phyloP scores from a whole-genome alignment of 30 jellyfish, hydroid and myxozoan species.

The Clytia hemisphaerica region DNA sequence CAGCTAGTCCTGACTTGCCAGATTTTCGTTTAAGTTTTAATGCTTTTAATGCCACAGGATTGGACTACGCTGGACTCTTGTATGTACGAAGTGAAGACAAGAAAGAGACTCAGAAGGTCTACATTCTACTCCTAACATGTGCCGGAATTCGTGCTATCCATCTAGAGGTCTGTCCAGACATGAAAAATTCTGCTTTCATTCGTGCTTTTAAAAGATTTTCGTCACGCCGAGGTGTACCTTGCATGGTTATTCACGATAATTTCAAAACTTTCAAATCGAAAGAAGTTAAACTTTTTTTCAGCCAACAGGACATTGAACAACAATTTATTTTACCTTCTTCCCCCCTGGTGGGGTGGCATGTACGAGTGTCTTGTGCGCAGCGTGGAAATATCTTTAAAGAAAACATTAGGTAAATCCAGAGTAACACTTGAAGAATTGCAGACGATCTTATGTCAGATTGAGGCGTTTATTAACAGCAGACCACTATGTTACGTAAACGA shows the following conservation, averaged over 20 bases:
- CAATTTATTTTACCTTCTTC: constrained; percentile 15
- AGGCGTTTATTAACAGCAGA: constrained; percentile 1
- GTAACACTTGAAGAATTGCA: constrained; percentile 8
- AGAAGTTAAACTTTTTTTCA: constrained; percentile 18
- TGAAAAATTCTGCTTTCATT: constrained; percentile 15
- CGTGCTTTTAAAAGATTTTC: constrained; percentile 6
- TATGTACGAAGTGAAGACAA: neutral
- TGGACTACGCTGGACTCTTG: no score
- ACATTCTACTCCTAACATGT: constrained; percentile 17
- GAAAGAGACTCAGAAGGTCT: constrained; percentile 8
- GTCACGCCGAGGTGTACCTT: constrained; percentile 8
- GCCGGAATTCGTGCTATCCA: constrained; percentile 16
- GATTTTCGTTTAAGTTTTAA: constrained; percentile 18
- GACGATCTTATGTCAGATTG: constrained; percentile 2
- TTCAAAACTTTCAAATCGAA: constrained; percentile 4
- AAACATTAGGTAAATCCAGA: constrained; percentile 1
- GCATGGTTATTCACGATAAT: neutral
- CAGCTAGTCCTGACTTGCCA: constrained; percentile 36
- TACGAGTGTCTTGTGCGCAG: constrained; percentile 3
- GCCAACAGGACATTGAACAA: neutral
- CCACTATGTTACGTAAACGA: no score
- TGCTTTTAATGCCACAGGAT: no score
- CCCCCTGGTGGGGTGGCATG: constrained; percentile 9
- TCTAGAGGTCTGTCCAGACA: constrained; percentile 14
- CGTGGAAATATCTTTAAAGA: neutral